A percentile compares a stretch with the other conserved stretches of the same genome.
These are phyloP conservation scores for Boloria euphrosyne DNA, from an alignment of 2,888 invertebrate genomes.

Conservation along the genomic window DNA sequence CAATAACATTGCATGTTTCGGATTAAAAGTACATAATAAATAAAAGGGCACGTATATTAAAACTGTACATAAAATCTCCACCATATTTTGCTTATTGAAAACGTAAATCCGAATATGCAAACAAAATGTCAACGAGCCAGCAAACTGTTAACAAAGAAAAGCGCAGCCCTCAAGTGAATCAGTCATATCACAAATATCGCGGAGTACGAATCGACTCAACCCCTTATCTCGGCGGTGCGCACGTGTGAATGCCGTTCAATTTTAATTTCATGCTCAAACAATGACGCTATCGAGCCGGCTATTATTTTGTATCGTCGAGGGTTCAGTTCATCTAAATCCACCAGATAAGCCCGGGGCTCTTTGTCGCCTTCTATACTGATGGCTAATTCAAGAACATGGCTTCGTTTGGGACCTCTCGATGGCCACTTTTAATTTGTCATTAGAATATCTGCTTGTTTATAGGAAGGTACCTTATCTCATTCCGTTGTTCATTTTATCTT, in stretches of 20 bases:
- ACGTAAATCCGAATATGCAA: background rate
- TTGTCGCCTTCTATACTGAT: conserved; percentile 72
- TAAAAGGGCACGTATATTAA: background rate
- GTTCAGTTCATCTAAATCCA: conserved; percentile 80
- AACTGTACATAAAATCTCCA: background rate
- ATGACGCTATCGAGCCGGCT: conserved; percentile 79
- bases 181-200: conserved; percentile 65
- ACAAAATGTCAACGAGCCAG: background rate
- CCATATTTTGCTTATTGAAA: conserved; percentile 13
- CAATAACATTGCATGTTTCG: too few relatives aligned
- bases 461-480: conserved; percentile 55
- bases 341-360: conserved; percentile 75
- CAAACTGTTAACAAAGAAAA: conserved; percentile 56
- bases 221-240: conserved; percentile 78
- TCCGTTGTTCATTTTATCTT: conserved; percentile 53
- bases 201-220: conserved; percentile 53
- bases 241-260: conserved; percentile 82
- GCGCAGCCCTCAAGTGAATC: conserved; percentile 75
- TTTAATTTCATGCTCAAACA: conserved; percentile 83
- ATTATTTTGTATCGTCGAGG: conserved; percentile 80
- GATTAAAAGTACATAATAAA: background rate
- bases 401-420: conserved; percentile 42
- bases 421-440: conserved; percentile 63
- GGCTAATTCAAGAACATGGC: conserved; percentile 66
- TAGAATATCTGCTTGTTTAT: conserved; percentile 74